Percentiles rank a stretch among this genome's conserved stretches.
Conservation (phyloP, 2,113 vertebrate species). For the Rallus limicola region DNA sequence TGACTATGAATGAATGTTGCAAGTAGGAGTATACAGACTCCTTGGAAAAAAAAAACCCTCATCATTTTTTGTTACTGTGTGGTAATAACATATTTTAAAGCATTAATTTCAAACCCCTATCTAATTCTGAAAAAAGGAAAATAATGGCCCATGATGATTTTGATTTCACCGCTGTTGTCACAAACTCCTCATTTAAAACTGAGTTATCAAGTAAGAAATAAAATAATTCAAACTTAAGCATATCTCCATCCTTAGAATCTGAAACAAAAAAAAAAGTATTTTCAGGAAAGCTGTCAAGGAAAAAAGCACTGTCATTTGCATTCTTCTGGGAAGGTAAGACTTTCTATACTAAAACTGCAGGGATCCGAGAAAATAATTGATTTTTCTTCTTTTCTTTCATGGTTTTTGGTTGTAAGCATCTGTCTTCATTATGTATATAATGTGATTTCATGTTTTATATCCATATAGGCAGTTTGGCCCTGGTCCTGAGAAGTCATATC, state of each 20-base stretch:
- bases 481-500: neutral
- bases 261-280: neutral
- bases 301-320: constrained; percentile 2
- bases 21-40: neutral
- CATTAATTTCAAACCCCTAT: neutral
- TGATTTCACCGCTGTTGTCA: neutral
- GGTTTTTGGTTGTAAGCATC: neutral
- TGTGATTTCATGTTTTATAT: neutral
- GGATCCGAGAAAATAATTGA: neutral
- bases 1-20: neutral
- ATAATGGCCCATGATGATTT: neutral
- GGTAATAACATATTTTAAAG: neutral
- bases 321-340: neutral
- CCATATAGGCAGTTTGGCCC: neutral
- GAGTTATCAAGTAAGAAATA: neutral
- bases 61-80: neutral
- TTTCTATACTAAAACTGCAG: neutral
- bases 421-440: neutral
- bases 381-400: neutral
- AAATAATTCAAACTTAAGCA: neutral
- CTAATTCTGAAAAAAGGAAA: neutral
- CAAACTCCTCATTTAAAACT: neutral
- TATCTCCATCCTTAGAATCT: neutral
- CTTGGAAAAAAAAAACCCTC: neutral
- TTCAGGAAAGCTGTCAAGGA: neutral